phyloP scores from a whole-genome alignment of 2,888 invertebrate species.

The Mesodorylaimus sp. region DNA sequence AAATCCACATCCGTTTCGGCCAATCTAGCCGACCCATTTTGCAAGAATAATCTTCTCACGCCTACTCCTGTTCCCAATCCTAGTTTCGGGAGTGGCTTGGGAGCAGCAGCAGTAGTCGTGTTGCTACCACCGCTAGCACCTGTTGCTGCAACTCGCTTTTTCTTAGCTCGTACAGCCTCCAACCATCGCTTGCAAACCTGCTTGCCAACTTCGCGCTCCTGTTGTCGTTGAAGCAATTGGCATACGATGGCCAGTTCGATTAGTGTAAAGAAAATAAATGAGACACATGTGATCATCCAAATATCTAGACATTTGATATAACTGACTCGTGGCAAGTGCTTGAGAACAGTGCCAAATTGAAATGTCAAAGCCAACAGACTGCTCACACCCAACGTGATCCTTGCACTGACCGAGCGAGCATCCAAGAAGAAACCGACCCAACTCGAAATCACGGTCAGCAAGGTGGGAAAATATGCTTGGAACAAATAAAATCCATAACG shows the following conservation, averaged over 20 bases:
- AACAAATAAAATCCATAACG: constrained; percentile 30
- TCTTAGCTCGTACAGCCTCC: background rate
- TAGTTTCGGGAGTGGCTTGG: too few species aligned
- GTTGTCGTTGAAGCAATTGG: constrained; percentile 13
- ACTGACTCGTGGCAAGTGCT: constrained; percentile 28
- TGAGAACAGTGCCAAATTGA: constrained; percentile 27
- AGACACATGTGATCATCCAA: constrained; percentile 27
- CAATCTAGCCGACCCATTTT: too few species aligned
- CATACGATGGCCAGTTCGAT: constrained; percentile 28
- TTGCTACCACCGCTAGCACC: too few species aligned
- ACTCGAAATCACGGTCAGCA: constrained; percentile 22
- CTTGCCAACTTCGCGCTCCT: background rate
- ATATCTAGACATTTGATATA: constrained; percentile 29
- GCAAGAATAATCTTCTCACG: too few species aligned
- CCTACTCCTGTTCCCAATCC: too few species aligned
- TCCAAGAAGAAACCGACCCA: constrained; percentile 31
- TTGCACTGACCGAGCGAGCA: constrained; percentile 25
- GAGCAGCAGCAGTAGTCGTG: too few species aligned
- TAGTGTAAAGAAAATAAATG: constrained; percentile 27
- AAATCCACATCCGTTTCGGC: too few species aligned
- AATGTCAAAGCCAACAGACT: constrained; percentile 28
- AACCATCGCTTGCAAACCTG: background rate
- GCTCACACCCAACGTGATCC: constrained; percentile 28
- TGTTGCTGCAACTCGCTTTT: too few species aligned
- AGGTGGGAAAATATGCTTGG: constrained; percentile 25